Percentiles rank a stretch among this genome's conserved stretches.
These are phyloP conservation scores for Acanthurus leucopareius DNA, from an alignment of 2,797 vertebrate species.

Conservation along the genomic window DNA sequence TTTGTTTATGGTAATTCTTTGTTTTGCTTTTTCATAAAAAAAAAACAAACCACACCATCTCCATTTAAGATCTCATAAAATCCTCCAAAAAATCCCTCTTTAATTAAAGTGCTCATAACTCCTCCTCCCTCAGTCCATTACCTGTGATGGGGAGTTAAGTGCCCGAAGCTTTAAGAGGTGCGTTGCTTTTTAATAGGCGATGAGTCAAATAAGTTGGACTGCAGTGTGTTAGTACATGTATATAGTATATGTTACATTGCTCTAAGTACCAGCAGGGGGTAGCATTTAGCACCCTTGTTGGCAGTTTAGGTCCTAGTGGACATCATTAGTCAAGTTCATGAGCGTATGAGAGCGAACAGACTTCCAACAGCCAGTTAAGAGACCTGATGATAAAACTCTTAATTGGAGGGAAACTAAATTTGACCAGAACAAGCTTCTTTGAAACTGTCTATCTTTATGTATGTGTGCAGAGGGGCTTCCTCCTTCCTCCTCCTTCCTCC, in stretches of 20 bases:
- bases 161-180: background rate
- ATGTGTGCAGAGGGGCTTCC: background rate
- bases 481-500: background rate
- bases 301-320: conserved; percentile 45
- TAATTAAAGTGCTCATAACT: background rate
- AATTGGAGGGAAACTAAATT: conserved; percentile 56
- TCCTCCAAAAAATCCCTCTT: background rate
- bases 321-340: conserved; percentile 61
- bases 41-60: too few species aligned
- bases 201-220: background rate
- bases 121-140: background rate
- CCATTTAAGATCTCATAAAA: background rate
- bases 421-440: conserved; percentile 45
- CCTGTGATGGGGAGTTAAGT: background rate
- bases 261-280: conserved; percentile 50
- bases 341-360: conserved; percentile 26
- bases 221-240: too few species aligned
- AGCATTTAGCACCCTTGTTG: conserved; percentile 30
- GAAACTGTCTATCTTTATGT: conserved; percentile 28
- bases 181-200: background rate
- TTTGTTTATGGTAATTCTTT: too few species aligned
- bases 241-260: background rate
- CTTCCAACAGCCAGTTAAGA: conserved; percentile 22
- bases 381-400: conserved; percentile 49
- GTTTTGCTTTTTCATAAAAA: too few species aligned